Percentiles rank a stretch among this genome's conserved stretches.
Evolutionary conservation across 2,113 vertebrate genomes (phyloP).

Genomic region (Scomber scombrus): DNA sequence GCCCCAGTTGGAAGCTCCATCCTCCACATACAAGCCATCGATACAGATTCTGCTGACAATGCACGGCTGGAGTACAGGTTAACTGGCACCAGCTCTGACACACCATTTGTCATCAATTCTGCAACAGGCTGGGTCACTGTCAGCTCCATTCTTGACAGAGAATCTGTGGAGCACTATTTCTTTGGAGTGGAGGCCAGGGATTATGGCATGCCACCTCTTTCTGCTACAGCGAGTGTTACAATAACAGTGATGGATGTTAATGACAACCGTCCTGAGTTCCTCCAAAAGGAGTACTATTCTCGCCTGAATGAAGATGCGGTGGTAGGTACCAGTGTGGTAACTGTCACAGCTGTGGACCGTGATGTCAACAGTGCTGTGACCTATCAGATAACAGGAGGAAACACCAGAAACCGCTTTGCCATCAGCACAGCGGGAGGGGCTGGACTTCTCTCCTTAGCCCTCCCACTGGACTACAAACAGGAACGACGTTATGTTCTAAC

Average conservation of each 20-base stretch:
- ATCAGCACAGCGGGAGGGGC: constrained; percentile 94
- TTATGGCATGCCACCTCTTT: constrained; percentile 93
- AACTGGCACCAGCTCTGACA: constrained; percentile 89
- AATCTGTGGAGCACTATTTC: constrained; percentile 94
- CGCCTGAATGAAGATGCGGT: constrained; percentile 95
- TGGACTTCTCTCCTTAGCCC: constrained; percentile 93
- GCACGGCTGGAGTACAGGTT: constrained; percentile 94
- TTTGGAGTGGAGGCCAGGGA: constrained; percentile 96
- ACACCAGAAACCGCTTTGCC: constrained; percentile 96
- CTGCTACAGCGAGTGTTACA: constrained; percentile 94
- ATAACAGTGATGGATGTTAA: constrained; percentile 98
- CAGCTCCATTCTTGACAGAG: constrained; percentile 94
- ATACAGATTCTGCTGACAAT: constrained; percentile 95
- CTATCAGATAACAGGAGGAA: constrained; percentile 97
- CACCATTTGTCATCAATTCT: constrained; percentile 94
- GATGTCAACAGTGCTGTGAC: constrained; percentile 97
- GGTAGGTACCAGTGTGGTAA: constrained; percentile 95
- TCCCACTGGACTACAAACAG: constrained; percentile 98
- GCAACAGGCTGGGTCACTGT: constrained; percentile 98
- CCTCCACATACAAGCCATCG: constrained; percentile 97
- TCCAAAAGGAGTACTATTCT: constrained; percentile 94
- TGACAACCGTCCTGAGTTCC: constrained; percentile 96
- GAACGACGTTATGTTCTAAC: constrained; percentile 96
- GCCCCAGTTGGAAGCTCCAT: constrained; percentile 96
- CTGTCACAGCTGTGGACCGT: constrained; percentile 93